Percentiles rank a stretch among this genome's conserved stretches.
phyloP scores from a whole-genome alignment of 2,797 vertebrate genomes.

The Acanthurus lineatus region DNA sequence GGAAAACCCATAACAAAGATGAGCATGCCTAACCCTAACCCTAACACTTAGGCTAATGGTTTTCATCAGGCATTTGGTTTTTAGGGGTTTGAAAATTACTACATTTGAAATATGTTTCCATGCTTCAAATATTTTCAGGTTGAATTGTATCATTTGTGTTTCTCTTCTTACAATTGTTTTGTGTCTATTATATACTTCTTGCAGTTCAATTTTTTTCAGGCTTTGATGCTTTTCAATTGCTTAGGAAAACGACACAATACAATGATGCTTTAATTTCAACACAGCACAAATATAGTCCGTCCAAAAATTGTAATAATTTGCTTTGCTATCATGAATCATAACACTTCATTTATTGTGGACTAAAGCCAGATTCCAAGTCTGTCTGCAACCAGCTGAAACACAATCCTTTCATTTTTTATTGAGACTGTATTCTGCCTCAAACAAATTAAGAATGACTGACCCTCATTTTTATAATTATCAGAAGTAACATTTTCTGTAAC shows the following conservation, averaged over 20 bases:
- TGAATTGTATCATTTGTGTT: constrained; percentile 1
- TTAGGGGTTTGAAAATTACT: background rate
- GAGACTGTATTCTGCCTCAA: background rate
- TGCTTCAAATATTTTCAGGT: constrained; percentile 1
- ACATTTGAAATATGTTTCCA: background rate
- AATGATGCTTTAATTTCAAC: constrained; percentile 21
- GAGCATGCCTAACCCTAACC: background rate
- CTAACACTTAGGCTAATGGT: no score
- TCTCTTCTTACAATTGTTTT: background rate
- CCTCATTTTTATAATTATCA: constrained; percentile 5
- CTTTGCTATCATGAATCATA: constrained; percentile 37
- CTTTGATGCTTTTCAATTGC: background rate
- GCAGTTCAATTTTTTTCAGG: background rate
- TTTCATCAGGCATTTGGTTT: background rate
- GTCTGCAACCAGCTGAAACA: constrained; percentile 40
- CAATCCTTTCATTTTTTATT: constrained; percentile 38
- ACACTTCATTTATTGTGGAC: constrained; percentile 42
- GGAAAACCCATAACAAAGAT: constrained; percentile 3
- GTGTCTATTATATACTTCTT: background rate
- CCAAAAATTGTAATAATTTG: constrained; percentile 25
- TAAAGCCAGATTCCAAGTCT: constrained; percentile 41
- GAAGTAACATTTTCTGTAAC: background rate
- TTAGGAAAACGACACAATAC: constrained; percentile 8
- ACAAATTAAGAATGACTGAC: constrained; percentile 26
- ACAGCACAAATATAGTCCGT: constrained; percentile 23